A percentile compares a stretch with the other conserved stretches of the same genome.
These are phyloP conservation scores for Stegostoma tigrinum DNA, from an alignment of 2,113 vertebrate genomes.

Conservation along the genomic window DNA sequence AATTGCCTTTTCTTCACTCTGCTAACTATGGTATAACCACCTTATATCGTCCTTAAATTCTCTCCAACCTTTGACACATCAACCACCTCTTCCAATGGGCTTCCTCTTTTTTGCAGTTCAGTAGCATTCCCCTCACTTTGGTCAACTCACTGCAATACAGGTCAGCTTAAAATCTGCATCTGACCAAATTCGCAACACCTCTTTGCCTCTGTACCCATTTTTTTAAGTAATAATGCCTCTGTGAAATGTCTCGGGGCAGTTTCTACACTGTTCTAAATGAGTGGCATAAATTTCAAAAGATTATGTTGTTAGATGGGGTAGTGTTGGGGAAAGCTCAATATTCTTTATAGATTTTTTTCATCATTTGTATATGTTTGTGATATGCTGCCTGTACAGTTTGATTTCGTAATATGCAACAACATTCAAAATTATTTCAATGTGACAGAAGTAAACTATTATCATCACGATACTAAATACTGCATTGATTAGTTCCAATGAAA, in stretches of 20 bases:
- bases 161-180: no score
- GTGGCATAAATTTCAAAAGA: not conserved
- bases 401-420: not conserved
- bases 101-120: no score
- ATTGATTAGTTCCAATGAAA: no score
- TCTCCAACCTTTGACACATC: no score
- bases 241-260: not conserved
- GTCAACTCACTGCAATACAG: no score
- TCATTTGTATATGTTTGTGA: not conserved
- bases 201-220: not conserved
- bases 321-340: no score
- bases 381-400: not conserved
- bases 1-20: not conserved
- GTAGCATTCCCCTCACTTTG: no score
- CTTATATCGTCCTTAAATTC: not conserved
- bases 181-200: no score
- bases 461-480: not conserved
- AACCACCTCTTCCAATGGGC: no score
- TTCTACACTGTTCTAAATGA: not conserved
- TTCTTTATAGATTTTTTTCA: not conserved
- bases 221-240: not conserved
- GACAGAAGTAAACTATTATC: not conserved
- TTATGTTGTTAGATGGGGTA: not conserved
- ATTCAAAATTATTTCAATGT: not conserved
- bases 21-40: not conserved